Conservation (phyloP, 2,113 vertebrate species). For the Euleptes europaea region DNA sequence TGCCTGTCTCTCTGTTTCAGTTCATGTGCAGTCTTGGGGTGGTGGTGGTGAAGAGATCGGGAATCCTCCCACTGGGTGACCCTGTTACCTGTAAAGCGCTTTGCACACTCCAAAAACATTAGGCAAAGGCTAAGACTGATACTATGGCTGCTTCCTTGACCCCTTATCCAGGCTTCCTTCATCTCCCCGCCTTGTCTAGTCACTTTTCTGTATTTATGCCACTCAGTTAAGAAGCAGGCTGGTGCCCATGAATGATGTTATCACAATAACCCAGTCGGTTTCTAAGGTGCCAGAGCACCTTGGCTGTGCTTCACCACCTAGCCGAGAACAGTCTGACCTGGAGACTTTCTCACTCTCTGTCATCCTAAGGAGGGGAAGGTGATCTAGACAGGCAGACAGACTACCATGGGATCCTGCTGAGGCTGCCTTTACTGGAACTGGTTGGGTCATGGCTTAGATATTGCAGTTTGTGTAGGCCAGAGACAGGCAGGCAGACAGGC, state of each 20-base stretch:
- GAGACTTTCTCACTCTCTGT: background rate
- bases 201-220: background rate
- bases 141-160: background rate
- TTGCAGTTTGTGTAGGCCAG: background rate
- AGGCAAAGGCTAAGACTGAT: too few relatives aligned
- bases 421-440: too few relatives aligned
- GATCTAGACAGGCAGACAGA: too few relatives aligned
- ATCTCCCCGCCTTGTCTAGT: background rate
- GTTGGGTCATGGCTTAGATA: background rate
- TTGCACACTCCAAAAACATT: background rate
- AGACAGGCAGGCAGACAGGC: too few relatives aligned
- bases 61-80: too few relatives aligned
- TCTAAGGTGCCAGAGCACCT: too few relatives aligned
- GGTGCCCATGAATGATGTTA: background rate
- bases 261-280: background rate
- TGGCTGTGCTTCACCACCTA: background rate
- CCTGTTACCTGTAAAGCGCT: background rate
- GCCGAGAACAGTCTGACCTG: background rate
- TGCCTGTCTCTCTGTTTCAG: background rate
- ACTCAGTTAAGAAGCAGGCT: background rate
- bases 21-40: background rate
- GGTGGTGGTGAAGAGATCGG: background rate
- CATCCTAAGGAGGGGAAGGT: background rate
- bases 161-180: background rate
- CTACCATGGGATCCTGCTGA: too few relatives aligned